These are phyloP conservation scores for Anas georgica DNA, from an alignment of 2,797 vertebrate species.

Conservation along the genomic window DNA sequence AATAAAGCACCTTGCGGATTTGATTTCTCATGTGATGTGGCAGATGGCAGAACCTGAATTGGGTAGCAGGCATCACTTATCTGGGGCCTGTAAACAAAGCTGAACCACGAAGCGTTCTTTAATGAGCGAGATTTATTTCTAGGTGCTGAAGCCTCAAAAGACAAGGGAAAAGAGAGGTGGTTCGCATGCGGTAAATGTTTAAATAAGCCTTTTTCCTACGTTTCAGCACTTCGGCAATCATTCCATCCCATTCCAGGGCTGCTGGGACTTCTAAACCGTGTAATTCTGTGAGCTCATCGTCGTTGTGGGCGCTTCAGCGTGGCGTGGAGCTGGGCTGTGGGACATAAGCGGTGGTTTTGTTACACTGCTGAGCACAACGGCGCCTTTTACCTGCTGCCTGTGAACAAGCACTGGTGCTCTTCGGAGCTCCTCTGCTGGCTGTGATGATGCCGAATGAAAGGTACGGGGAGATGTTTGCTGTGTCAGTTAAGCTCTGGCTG, in stretches of 20 bases:
- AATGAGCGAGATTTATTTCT: background rate
- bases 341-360: background rate
- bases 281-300: background rate
- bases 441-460: accelerated
- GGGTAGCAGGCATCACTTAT: slow-evolving; percentile 20
- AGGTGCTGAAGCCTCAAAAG: background rate
- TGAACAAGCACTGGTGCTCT: background rate
- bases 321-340: background rate
- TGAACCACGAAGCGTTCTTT: background rate
- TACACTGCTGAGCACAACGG: background rate
- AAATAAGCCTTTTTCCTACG: background rate
- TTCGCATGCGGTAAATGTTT: background rate
- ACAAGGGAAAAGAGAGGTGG: background rate
- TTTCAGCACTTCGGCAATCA: background rate
- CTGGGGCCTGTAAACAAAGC: slow-evolving; percentile 29
- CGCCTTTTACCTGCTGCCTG: background rate
- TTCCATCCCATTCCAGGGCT: background rate
- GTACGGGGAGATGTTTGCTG: accelerated
- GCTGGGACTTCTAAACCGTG: background rate
- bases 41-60: slow-evolving; percentile 68
- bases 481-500: background rate
- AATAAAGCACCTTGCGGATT: slow-evolving; percentile 14
- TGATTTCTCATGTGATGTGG: slow-evolving; percentile 39
- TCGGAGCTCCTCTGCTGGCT: accelerated
- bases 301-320: background rate